Percentiles rank a stretch among this genome's conserved stretches.
Evolutionary conservation across 2,797 vertebrate species (phyloP).

Genomic region (Danio jaintianensis): DNA sequence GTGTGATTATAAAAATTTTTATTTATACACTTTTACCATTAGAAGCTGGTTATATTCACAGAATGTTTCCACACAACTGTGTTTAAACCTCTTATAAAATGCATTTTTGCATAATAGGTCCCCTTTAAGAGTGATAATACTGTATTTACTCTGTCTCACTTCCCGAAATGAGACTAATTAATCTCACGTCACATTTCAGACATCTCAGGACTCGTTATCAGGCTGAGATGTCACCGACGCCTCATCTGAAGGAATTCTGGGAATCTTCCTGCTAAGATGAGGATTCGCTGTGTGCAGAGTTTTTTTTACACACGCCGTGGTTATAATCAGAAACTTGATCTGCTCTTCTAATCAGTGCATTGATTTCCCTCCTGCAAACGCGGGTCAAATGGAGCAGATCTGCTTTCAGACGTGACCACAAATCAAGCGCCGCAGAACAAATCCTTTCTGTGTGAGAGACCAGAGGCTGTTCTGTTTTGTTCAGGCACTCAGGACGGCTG

Average conservation of each 20-base stretch:
- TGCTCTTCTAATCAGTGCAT: slow-evolving; percentile 63
- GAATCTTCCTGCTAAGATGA: slow-evolving; percentile 40
- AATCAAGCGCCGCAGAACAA: slow-evolving; percentile 56
- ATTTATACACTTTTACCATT: too few relatives aligned
- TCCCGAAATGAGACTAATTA: not conserved
- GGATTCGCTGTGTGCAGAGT: slow-evolving; percentile 21
- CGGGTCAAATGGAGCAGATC: slow-evolving; percentile 60
- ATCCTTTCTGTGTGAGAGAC: slow-evolving; percentile 51
- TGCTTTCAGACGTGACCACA: slow-evolving; percentile 57
- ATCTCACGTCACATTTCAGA: slow-evolving; percentile 3
- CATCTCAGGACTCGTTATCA: not conserved
- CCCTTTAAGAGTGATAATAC: too few relatives aligned
- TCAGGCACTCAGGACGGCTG: slow-evolving; percentile 52
- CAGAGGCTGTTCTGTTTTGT: slow-evolving; percentile 42
- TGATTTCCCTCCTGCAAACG: slow-evolving; percentile 55
- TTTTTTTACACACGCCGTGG: slow-evolving; percentile 15
- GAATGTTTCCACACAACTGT: too few relatives aligned
- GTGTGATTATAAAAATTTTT: too few relatives aligned
- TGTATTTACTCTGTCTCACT: not conserved
- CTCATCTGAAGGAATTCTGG: slow-evolving; percentile 38
- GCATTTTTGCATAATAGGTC: too few relatives aligned
- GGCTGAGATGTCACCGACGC: slow-evolving; percentile 31
- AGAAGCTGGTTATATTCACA: too few relatives aligned
- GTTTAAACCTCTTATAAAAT: too few relatives aligned
- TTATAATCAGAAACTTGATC: slow-evolving; percentile 66